Base-by-base conservation (phyloP, 2,888 invertebrate genomes). In the Camponotus fellah region DNA sequence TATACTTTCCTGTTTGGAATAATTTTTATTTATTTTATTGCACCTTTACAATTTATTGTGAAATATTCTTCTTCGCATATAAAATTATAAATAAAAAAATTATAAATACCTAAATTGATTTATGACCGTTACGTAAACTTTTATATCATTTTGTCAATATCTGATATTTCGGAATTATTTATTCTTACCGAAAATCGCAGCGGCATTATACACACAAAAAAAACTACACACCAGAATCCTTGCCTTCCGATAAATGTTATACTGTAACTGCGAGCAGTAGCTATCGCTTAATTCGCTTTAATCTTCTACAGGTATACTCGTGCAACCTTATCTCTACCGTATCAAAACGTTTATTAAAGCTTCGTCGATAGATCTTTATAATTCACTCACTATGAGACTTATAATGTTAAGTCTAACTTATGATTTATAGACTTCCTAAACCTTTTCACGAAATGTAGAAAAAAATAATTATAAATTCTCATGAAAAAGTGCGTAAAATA, bases 291-390 rank as follows among this genome's bases (percentile, higher is more conserved):
- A 66, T 68, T 66, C 40, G 9, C n/a, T 53, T 43, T 68, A 68
- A 68, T 58, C 77, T 77, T 2, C 26, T 40, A 26, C 0, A 46
- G 46, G 46, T 9, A 26, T 40, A 32, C 26, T 8, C 12, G 6
- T 17, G 17, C 26, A 10, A 43, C 56, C 77, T 77, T 77, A 77
- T 77, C 76, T 77, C 53, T 12, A 77, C 56, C 14, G 32, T 68
- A 21, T 65, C 53, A 56, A 77, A 77, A 68, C 3, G 40, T 32
- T 37, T 37, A 68, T 77, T 43, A 77, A 3, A 21, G 43, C 32
- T 58, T 68, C 26, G 56, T 14, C 37, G 43, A 77, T 77, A 56
- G n/a, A 56, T 58, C 68, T 68, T 43, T 68, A 43, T 77, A 58
- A 77, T 68, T n/a, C 17, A 10, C 14, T 64, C 34, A 10, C 21